Evolutionary conservation across 92 coral and sea anemone genomes (phyloP).

Genomic region (Montipora capitata): DNA sequence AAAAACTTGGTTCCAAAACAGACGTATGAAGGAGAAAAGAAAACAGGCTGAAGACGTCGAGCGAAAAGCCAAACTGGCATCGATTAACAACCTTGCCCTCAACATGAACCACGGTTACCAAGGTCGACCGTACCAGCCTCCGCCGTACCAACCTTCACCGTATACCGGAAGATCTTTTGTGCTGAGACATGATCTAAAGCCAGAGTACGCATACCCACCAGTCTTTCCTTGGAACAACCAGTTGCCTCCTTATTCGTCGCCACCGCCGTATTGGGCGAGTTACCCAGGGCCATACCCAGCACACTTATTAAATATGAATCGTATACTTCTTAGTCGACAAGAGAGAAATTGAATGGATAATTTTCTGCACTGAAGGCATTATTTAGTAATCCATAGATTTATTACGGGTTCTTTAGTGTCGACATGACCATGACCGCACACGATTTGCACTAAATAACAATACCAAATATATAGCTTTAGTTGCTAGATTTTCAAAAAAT

Average conservation of each 20-base stretch:
- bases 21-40: slow-evolving; percentile 71
- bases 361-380: too few species aligned
- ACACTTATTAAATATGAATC: not conserved
- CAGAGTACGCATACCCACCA: slow-evolving; percentile 42
- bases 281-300: slow-evolving; percentile 28
- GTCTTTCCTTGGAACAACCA: slow-evolving; percentile 39
- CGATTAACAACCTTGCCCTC: slow-evolving; percentile 12
- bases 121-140: slow-evolving; percentile 11
- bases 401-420: too few species aligned
- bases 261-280: slow-evolving; percentile 43
- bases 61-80: slow-evolving; percentile 42
- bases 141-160: not conserved
- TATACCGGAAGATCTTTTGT: slow-evolving; percentile 46
- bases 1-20: slow-evolving; percentile 76
- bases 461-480: too few species aligned
- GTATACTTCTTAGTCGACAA: too few species aligned
- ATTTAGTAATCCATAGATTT: too few species aligned
- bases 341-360: too few species aligned
- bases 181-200: slow-evolving; percentile 30
- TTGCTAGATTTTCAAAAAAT: too few species aligned
- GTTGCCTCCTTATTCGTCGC: slow-evolving; percentile 36
- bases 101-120: slow-evolving; percentile 36
- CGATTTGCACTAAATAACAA: too few species aligned
- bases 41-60: slow-evolving; percentile 61
- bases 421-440: too few species aligned